Percentiles rank a stretch among this genome's conserved stretches.
These are phyloP conservation scores for Ptilonorhynchus violaceus DNA, from an alignment of 2,113 vertebrate genomes.

Conservation along the genomic window DNA sequence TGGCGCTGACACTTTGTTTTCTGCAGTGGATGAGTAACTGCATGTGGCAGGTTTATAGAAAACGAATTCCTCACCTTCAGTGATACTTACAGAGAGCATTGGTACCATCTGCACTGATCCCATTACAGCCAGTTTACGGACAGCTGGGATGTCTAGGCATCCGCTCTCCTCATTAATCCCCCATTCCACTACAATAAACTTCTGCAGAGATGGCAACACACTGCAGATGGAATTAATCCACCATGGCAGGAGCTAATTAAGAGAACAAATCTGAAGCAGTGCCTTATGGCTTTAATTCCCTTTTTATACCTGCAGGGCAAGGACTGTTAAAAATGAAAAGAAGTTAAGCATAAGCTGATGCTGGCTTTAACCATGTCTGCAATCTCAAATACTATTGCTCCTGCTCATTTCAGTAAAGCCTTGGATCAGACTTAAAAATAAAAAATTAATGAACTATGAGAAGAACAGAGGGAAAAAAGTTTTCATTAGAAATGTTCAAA, in stretches of 20 bases:
- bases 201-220: conserved; percentile 49
- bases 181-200: conserved; percentile 33
- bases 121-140: not conserved
- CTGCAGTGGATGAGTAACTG: not conserved
- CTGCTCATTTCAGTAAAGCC: not conserved
- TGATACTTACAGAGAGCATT: not conserved
- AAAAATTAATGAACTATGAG: not conserved
- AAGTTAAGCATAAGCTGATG: conserved; percentile 7
- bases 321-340: conserved; percentile 48
- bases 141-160: conserved; percentile 23
- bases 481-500: not conserved
- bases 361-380: conserved; percentile 15
- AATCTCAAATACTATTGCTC: not conserved
- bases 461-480: not conserved
- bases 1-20: not conserved
- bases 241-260: conserved; percentile 62
- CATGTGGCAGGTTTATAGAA: conserved; percentile 1
- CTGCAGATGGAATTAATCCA: conserved; percentile 59
- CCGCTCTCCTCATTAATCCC: conserved; percentile 37
- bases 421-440: not conserved
- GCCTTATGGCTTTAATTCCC: conserved; percentile 52
- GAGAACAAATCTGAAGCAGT: conserved; percentile 52
- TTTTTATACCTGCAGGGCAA: conserved; percentile 59
- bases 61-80: conserved; percentile 12
- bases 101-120: conserved; percentile 60